Evolutionary conservation across 2,888 invertebrate genomes (phyloP), one percentile per base, ranked within the genome.

Genomic region (Lithodes maja): DNA sequence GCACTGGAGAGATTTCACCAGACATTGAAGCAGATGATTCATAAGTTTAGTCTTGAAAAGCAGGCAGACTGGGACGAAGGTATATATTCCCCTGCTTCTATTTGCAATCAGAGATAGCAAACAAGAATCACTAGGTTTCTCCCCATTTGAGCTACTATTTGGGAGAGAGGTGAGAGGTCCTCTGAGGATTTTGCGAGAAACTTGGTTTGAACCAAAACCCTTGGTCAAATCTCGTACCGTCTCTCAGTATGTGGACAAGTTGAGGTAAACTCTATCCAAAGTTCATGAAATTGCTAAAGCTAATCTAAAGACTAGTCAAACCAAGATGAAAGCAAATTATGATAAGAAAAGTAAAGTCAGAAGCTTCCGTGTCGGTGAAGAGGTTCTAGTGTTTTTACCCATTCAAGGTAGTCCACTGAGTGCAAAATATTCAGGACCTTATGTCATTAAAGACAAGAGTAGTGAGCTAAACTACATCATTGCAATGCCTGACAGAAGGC

Each of bases 141-240:
- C 61, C 3, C 85, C 78, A 12, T 69, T 79, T 50, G 79, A 85
- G 17, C 33, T 78, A 1, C n/a, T 85, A 50, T 85, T 52, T 74
- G 83, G 71, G 15, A 69, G 52, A 1, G n/a, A 83, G 52, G 71
- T 83, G 3, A 2, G 83, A 0, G 83, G 83, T 3, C 74, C 83
- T 7, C n/a, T 83, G 3, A 83, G 12, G 12, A 1, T 61, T 9
- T 61, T 61, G 61, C 5, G 12, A 12, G 61, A 61, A 61, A 61
- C 61, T 12, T 61, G 61, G 61, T 9, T 61, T 12, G 12, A 61
- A 5, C 61, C 5, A 61, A 5, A 61, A 61, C 61, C 5, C 12
- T 12, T 61, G 12, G 12, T 9, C 12, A 61, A 5, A 9, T 61
- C 12, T 12, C 61, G 7, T 61, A 61, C 12, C 61, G 33, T 33